Conservation (phyloP, 2,888 invertebrate species). For the Drosophila atripex region DNA sequence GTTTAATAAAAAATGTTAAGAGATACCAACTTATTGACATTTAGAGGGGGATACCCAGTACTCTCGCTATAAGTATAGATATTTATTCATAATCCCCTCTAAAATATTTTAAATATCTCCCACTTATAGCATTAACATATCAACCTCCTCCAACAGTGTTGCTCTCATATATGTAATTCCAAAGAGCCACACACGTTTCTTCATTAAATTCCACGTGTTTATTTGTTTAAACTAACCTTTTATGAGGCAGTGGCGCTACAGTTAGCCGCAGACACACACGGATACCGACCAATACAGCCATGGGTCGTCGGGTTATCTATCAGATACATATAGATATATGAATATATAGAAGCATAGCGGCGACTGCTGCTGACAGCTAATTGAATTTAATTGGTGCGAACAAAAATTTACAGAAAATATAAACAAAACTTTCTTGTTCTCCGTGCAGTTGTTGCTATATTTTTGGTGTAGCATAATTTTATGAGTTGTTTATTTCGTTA, state of each 20-base stretch:
- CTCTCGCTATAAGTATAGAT: too few relatives aligned
- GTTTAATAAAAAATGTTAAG: too few relatives aligned
- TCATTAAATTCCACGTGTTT: constrained; percentile 75
- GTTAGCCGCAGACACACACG: constrained; percentile 49
- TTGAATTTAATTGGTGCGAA: constrained; percentile 76
- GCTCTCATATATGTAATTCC: constrained; percentile 31
- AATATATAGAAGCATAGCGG: constrained; percentile 13
- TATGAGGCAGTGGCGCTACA: constrained; percentile 70
- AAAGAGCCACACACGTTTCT: constrained; percentile 69
- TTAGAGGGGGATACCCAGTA: too few relatives aligned
- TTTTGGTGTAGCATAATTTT: constrained; percentile 60
- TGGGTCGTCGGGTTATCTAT: constrained; percentile 37
- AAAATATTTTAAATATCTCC: neutral
- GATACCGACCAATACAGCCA: constrained; percentile 6
- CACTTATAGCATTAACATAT: constrained; percentile 27
- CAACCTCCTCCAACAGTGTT: neutral
- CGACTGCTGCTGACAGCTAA: constrained; percentile 70
- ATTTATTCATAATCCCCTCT: neutral
- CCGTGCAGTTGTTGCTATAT: constrained; percentile 14
- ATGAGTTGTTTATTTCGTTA: constrained; percentile 71
- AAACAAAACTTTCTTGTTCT: constrained; percentile 55
- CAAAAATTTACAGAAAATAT: constrained; percentile 57
- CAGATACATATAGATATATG: constrained; percentile 43
- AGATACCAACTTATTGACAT: too few relatives aligned
- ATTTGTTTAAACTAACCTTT: constrained; percentile 77